phyloP scores from a whole-genome alignment of 1,140 invertebrate genomes.

The Polyergus mexicanus region DNA sequence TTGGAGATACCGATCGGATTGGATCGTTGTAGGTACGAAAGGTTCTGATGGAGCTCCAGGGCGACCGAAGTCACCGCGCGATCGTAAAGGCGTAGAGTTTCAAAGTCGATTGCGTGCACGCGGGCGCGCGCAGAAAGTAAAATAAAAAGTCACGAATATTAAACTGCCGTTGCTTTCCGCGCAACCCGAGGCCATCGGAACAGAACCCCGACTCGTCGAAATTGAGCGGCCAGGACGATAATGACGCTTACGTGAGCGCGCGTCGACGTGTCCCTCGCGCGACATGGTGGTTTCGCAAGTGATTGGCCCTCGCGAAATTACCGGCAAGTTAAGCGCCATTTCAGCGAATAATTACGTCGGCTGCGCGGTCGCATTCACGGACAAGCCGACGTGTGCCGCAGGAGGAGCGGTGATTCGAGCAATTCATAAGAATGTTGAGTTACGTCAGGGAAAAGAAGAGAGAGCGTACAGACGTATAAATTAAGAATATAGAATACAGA shows the following conservation, averaged over 20 bases:
- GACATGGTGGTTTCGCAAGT: slow-evolving; percentile 25
- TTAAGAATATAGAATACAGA: slow-evolving; percentile 27
- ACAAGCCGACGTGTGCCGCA: not conserved
- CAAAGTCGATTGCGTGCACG: slow-evolving; percentile 47
- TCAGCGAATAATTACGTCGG: slow-evolving; percentile 23
- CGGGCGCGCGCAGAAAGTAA: slow-evolving; percentile 16
- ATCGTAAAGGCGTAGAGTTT: slow-evolving; percentile 38
- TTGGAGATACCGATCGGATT: slow-evolving; percentile 70
- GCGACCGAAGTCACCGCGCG: slow-evolving; percentile 18
- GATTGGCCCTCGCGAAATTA: slow-evolving; percentile 44
- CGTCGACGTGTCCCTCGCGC: slow-evolving; percentile 30
- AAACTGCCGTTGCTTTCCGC: slow-evolving; percentile 40
- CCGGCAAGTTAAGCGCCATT: slow-evolving; percentile 30
- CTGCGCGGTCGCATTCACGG: slow-evolving; percentile 9
- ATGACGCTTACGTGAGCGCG: slow-evolving; percentile 41
- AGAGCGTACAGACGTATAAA: slow-evolving; percentile 10
- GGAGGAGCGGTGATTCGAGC: slow-evolving; percentile 1
- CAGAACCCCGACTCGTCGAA: slow-evolving; percentile 9
- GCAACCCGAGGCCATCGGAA: slow-evolving; percentile 47
- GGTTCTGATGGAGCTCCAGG: slow-evolving; percentile 23
- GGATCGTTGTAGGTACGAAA: slow-evolving; percentile 7
- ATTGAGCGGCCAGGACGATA: slow-evolving; percentile 45
- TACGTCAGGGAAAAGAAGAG: not conserved
- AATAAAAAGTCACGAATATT: slow-evolving; percentile 53
- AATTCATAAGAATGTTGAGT: slow-evolving; percentile 10